Evolutionary conservation across 2,888 invertebrate genomes (phyloP).

Genomic region (Germaria angustata): DNA sequence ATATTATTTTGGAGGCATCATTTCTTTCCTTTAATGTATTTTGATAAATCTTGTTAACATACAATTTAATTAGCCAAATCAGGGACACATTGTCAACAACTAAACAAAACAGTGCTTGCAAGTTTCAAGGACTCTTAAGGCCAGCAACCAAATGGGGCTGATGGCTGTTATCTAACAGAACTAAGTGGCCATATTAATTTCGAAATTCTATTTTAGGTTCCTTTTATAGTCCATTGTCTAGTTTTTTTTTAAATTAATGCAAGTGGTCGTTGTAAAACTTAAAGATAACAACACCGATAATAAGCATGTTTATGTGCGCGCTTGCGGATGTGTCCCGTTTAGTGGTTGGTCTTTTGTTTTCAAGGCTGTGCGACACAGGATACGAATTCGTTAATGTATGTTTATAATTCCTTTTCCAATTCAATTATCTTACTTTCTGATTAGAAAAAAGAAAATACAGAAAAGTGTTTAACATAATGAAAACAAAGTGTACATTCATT

Average conservation of each 20-base stretch:
- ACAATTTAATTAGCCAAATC: slow-evolving; percentile 52
- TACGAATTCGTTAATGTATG: not conserved
- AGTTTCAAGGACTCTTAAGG: not conserved
- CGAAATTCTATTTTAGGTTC: not conserved
- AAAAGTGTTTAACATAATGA: slow-evolving; percentile 1
- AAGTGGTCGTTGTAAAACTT: slow-evolving; percentile 24
- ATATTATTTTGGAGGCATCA: not conserved
- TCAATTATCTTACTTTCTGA: slow-evolving; percentile 39
- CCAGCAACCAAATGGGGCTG: not conserved
- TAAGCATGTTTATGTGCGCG: not conserved
- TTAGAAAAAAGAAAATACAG: not conserved
- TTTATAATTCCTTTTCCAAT: slow-evolving; percentile 41
- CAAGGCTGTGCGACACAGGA: not conserved
- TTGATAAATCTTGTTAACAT: slow-evolving; percentile 39
- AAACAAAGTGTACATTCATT: slow-evolving; percentile 8
- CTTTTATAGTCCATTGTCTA: not conserved
- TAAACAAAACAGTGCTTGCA: not conserved
- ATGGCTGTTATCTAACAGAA: slow-evolving; percentile 38
- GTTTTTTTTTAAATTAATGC: not conserved
- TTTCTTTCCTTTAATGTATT: not conserved
- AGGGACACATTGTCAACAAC: slow-evolving; percentile 33
- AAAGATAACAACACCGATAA: slow-evolving; percentile 46
- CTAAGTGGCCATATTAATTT: slow-evolving; percentile 34
- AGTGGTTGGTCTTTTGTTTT: slow-evolving; percentile 40
- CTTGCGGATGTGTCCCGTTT: not conserved